Base-by-base conservation (phyloP, 2,888 invertebrate species). In the Coleophora deauratella region DNA sequence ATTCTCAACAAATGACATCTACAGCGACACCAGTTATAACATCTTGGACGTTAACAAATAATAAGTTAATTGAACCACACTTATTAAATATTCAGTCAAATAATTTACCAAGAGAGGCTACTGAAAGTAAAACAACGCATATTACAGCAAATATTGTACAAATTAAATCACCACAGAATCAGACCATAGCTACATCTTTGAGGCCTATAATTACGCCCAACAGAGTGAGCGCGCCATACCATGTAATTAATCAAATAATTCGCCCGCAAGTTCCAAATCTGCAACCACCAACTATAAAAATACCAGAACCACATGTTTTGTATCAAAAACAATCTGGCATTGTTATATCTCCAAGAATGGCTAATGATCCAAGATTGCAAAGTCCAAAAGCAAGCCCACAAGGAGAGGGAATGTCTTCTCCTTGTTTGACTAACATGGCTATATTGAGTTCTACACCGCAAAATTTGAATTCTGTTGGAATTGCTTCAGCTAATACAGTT, bases 281-380 rank as follows among this genome's bases (percentile, higher is more conserved):
- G 70, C 91, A 91, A 55, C 87, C 91, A 10, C 87, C 91, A 3
- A 89, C 90, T 1, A 90, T 91, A 11, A 90, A 89, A 54, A 88
- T 91, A 54, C 90, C 91, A 3, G 89, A 89, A 33, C 74, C 78
- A 38, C 85, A 86, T 52, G 68, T 85, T 43, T 51, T 84, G 28
- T 85, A 85, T 54, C 85, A 81, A 54, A 85, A 85, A 59, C 66
- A 71, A 54, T 86, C 59, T 61, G 87, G 67, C 14, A 87, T 78
- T 40, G 80, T 73, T 11, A 81, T 72, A 57, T 84, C 86, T 30
- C 86, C 86, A 8, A 66, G 81, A 55, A 64, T 78, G 53, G 50
- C 72, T 6, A 73, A 56, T 44, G 87, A 86, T 46, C 59, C 75
- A 36, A 66, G 79, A 57, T 49, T 84, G 49, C 74, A 74, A 41